Percentiles rank a stretch among this genome's conserved stretches.
These are phyloP conservation scores for Perdita meconis DNA, from an alignment of 2,888 invertebrate genomes.

Conservation along the genomic window DNA sequence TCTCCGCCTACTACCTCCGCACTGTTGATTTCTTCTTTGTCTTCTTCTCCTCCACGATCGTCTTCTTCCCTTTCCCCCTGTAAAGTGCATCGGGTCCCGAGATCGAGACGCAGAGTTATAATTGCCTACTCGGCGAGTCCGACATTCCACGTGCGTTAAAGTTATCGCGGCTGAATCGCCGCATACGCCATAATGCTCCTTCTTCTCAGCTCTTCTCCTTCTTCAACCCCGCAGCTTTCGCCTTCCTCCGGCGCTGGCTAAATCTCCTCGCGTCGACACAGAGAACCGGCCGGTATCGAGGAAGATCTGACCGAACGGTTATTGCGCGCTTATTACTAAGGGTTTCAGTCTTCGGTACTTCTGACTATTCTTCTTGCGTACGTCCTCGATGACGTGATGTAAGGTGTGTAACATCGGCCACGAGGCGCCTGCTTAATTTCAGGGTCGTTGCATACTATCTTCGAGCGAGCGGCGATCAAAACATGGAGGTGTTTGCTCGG, in stretches of 20 bases:
- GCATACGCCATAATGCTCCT: slow-evolving; percentile 68
- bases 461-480: not conserved
- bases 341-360: slow-evolving; percentile 8
- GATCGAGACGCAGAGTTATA: slow-evolving; percentile 73
- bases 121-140: slow-evolving; percentile 74
- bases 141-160: slow-evolving; percentile 76
- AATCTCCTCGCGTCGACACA: slow-evolving; percentile 50
- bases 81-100: slow-evolving; percentile 64
- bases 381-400: slow-evolving; percentile 16
- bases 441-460: not conserved
- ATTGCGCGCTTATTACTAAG: slow-evolving; percentile 50
- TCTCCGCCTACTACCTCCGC: slow-evolving; percentile 1
- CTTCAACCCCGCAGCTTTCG: slow-evolving; percentile 20
- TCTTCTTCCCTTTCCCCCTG: slow-evolving; percentile 35
- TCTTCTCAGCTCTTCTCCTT: slow-evolving; percentile 43
- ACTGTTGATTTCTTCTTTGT: slow-evolving; percentile 44
- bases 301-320: slow-evolving; percentile 57
- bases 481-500: too few relatives aligned
- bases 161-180: slow-evolving; percentile 75
- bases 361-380: slow-evolving; percentile 19
- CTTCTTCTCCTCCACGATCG: slow-evolving; percentile 14
- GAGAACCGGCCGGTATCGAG: slow-evolving; percentile 59
- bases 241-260: slow-evolving; percentile 39
- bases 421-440: slow-evolving; percentile 21
- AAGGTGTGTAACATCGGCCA: slow-evolving; percentile 26